Evolutionary conservation across 2,888 invertebrate genomes (phyloP), one percentile per base, ranked within the genome.

Genomic region (Neoscelio sp.): DNA sequence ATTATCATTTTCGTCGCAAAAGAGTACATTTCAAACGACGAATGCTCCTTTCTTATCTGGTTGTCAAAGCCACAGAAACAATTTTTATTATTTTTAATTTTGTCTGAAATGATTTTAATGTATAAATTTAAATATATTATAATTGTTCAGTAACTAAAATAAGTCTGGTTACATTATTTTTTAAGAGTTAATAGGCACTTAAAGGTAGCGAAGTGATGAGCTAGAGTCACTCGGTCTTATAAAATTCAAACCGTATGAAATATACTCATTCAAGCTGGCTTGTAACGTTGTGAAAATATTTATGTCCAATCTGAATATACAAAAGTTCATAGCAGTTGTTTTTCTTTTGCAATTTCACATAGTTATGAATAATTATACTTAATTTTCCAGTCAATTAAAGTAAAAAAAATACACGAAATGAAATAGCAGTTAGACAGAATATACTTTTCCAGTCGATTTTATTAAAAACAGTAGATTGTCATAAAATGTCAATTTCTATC

Each of bases 301-400:
- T 18, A 52, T 8, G 30, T 52, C 42, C 20, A 65, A 52, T 65
- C 10, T 65, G 40, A 52, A 65, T 42, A n/a, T 42, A 30, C 52
- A 20, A 50, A 30, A 18, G 26, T 40, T 8, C 8, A n/a, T 13
- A 3, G 30, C 2, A 23, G 5, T 40, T 52, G 48, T 50, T n/a
- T n/a, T n/a, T n/a, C n/a, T n/a, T n/a, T n/a, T n/a, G n/a, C n/a
- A n/a, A 17, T 28, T 5, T 23, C 0, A 1, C 23, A 28, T 17
- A 38, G 48, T 48, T 13, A n/a, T 48, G 13, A 20, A 48, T 48
- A 48, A 48, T 26, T 62, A 48, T 20, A 8, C 28, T n/a, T 12
- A 48, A 40, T 50, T 50, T 50, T 5, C 2, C 20, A 12, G 38
- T n/a, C 23, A 23, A 4, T 23, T 23, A 23, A 23, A 23, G 6